A percentile compares a stretch with the other conserved stretches of the same genome.
phyloP scores from a whole-genome alignment of 1,140 invertebrate species.

The Scaptomyza pallida region DNA sequence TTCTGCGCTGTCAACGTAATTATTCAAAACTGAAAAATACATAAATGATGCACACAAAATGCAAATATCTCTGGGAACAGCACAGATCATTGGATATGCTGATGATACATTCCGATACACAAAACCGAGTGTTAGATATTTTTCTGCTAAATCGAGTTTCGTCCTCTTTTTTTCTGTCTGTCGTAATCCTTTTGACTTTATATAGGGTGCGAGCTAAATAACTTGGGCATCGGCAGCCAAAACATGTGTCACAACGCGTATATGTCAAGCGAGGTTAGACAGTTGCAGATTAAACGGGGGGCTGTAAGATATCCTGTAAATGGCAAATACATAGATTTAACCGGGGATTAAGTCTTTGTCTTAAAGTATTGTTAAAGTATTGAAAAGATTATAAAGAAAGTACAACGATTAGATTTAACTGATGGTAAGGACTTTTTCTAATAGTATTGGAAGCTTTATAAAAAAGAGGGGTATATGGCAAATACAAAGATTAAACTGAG shows the following conservation, averaged over 20 bases:
- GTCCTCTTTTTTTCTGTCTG: slow-evolving; percentile 50
- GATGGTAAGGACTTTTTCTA: no score
- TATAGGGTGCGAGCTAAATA: slow-evolving; percentile 70
- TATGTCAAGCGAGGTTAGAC: slow-evolving; percentile 49
- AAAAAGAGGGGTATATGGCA: no score
- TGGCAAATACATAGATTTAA: neutral
- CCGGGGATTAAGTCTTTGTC: neutral
- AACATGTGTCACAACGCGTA: slow-evolving; percentile 68
- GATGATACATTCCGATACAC: slow-evolving; percentile 30
- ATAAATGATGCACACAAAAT: slow-evolving; percentile 71
- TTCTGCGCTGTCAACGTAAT: slow-evolving; percentile 45
- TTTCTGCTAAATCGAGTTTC: slow-evolving; percentile 80
- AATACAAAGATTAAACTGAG: no score
- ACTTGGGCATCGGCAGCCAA: slow-evolving; percentile 31
- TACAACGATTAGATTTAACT: no score
- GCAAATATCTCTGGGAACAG: slow-evolving; percentile 72
- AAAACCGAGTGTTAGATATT: slow-evolving; percentile 69
- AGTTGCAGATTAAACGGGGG: no score
- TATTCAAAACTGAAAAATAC: slow-evolving; percentile 71
- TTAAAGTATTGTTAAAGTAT: no score
- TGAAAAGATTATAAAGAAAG: no score
- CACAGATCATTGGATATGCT: neutral
- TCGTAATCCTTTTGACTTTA: slow-evolving; percentile 78
- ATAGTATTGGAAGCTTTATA: no score
- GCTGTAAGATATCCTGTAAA: slow-evolving; percentile 15